Evolutionary conservation across 2,113 vertebrate genomes (phyloP).

Genomic region (Pseudopipra pipra): DNA sequence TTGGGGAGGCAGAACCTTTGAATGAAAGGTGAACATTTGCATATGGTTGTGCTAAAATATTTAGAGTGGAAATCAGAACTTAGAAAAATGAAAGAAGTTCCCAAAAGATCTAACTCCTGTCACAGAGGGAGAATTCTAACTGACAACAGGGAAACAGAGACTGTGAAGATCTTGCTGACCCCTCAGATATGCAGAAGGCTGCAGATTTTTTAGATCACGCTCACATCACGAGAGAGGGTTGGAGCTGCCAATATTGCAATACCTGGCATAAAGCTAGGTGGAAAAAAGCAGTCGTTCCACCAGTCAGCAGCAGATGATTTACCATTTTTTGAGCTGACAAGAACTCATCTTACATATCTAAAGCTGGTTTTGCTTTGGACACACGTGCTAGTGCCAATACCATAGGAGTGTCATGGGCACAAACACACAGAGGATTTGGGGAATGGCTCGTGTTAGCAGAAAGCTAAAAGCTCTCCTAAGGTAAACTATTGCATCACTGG

Average conservation of each 20-base stretch:
- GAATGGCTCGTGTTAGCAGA: not conserved
- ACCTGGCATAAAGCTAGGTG: not conserved
- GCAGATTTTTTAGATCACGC: not conserved
- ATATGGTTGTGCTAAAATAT: not conserved
- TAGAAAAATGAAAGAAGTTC: not conserved
- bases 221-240: not conserved
- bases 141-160: not conserved
- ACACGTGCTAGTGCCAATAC: not conserved
- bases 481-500: not conserved
- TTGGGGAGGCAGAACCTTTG: not conserved
- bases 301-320: not conserved
- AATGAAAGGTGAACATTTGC: not conserved
- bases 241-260: not conserved
- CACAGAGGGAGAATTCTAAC: not conserved
- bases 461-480: not conserved
- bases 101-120: not conserved
- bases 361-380: not conserved
- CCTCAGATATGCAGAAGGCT: not conserved
- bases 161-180: not conserved
- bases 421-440: rapidly evolving
- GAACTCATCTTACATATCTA: not conserved
- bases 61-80: not conserved
- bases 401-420: not conserved
- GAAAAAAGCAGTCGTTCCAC: not conserved
- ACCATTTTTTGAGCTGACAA: not conserved